Percentiles rank a stretch among this genome's conserved stretches.
Evolutionary conservation across 2,888 invertebrate species (phyloP).

Genomic region (Folsomia candida): DNA sequence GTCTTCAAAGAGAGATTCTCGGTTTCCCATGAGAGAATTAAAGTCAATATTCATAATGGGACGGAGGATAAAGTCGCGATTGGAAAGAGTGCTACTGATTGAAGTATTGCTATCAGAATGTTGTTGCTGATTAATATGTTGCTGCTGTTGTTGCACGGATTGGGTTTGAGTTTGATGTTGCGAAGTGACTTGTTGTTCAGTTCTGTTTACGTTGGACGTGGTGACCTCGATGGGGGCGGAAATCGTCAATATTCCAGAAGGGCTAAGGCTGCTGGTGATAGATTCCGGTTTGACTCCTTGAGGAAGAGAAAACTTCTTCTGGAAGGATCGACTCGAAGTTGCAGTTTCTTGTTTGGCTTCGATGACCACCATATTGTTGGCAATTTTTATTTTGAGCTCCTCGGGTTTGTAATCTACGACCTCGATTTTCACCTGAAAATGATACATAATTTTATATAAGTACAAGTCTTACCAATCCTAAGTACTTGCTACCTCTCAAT

Average conservation of each 20-base stretch:
- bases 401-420: slow-evolving; percentile 12
- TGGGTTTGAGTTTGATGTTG: neutral
- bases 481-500: too few relatives aligned
- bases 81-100: neutral
- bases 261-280: slow-evolving; percentile 9
- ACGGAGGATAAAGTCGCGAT: slow-evolving; percentile 1
- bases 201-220: too few relatives aligned
- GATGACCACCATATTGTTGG: slow-evolving; percentile 13
- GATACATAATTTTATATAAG: too few relatives aligned
- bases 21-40: neutral
- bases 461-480: too few relatives aligned
- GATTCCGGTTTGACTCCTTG: slow-evolving; percentile 10
- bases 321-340: slow-evolving; percentile 9
- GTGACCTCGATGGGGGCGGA: slow-evolving; percentile 6
- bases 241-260: neutral
- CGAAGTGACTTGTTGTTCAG: too few relatives aligned
- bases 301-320: slow-evolving; percentile 16
- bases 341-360: slow-evolving; percentile 15
- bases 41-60: slow-evolving; percentile 8
- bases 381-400: slow-evolving; percentile 6
- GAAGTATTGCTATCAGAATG: neutral
- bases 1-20: slow-evolving; percentile 8
- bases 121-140: neutral
- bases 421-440: slow-evolving; percentile 7
- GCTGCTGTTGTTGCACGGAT: neutral